Percentiles rank a stretch among this genome's conserved stretches.
Evolutionary conservation across 35 echinoderm and acorn worm genomes (phyloP).

Genomic region (Anneissia japonica): DNA sequence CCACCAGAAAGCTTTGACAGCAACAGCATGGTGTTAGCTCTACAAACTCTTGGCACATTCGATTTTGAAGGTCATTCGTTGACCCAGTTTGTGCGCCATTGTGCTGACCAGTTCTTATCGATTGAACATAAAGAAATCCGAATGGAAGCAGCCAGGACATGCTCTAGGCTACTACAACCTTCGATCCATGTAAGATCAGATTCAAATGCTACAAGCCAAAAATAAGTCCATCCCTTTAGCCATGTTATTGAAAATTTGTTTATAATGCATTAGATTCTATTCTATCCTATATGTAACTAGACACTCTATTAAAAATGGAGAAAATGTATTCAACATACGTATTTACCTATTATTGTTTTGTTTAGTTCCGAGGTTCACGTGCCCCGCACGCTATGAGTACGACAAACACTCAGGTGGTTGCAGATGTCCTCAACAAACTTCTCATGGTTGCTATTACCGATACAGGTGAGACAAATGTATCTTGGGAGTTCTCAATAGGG

Average conservation of each 20-base stretch:
- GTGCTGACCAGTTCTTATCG: conserved; percentile 86
- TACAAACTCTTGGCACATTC: conserved; percentile 81
- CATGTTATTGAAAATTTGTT: too few relatives aligned
- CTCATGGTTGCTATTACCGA: conserved; percentile 96
- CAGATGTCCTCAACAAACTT: conserved; percentile 90
- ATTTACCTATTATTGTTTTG: too few relatives aligned
- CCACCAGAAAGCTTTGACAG: conserved; percentile 56
- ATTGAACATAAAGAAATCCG: conserved; percentile 95
- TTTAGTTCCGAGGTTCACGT: conserved; percentile 13
- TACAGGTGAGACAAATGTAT: conserved; percentile 44
- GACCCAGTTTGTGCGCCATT: conserved; percentile 98
- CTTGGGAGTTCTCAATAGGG: too few relatives aligned
- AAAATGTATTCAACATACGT: too few relatives aligned
- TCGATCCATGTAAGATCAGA: conserved; percentile 92
- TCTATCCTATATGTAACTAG: too few relatives aligned
- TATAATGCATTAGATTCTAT: too few relatives aligned
- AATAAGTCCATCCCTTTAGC: too few relatives aligned
- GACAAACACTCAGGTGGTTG: conserved; percentile 91
- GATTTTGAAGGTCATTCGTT: conserved; percentile 98
- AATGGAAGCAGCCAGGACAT: conserved; percentile 90
- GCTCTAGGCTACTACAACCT: conserved; percentile 77
- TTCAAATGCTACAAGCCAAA: too few relatives aligned
- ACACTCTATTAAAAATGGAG: too few relatives aligned
- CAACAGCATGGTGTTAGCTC: conserved; percentile 82
- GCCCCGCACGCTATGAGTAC: conserved; percentile 55